A percentile compares a stretch with the other conserved stretches of the same genome.
These are phyloP conservation scores for Drosophila kanekoi DNA, from an alignment of 2,888 invertebrate species.

Conservation along the genomic window DNA sequence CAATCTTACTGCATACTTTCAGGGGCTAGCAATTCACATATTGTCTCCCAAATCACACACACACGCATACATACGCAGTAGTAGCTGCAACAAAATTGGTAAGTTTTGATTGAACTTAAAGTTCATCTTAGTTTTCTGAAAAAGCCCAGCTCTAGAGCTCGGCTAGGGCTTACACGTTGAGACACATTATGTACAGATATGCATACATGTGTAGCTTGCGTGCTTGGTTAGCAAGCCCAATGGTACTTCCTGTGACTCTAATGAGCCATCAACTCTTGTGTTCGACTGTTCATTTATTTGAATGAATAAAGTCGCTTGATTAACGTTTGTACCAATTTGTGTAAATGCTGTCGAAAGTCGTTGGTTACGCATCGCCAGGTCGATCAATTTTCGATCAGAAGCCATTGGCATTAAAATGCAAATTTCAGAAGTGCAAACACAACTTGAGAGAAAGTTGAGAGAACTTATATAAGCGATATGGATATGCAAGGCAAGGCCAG, in stretches of 20 bases:
- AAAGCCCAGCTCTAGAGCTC: too few relatives aligned
- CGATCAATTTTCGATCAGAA: conserved; percentile 56
- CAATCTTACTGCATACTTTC: too few relatives aligned
- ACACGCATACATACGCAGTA: too few relatives aligned
- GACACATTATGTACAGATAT: too few relatives aligned
- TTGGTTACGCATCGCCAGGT: conserved; percentile 5
- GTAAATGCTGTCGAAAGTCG: neutral
- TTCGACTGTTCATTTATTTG: neutral
- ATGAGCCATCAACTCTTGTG: conserved; percentile 2
- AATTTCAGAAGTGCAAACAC: conserved; percentile 54
- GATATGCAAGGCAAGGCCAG: conserved; percentile 31
- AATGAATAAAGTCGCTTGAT: conserved; percentile 7
- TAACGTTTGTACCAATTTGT: conserved; percentile 6
- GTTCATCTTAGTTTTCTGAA: too few relatives aligned
- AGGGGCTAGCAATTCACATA: too few relatives aligned
- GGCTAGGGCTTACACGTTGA: too few relatives aligned
- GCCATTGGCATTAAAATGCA: conserved; percentile 56
- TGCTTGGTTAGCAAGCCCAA: neutral
- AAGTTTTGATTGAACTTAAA: too few relatives aligned
- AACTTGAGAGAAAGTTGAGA: conserved; percentile 44
- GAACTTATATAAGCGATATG: conserved; percentile 42
- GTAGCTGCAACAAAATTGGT: too few relatives aligned
- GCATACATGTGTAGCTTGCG: neutral
- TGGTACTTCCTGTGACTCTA: neutral
- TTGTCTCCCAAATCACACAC: too few relatives aligned